These are phyloP conservation scores for Homalodisca vitripennis DNA, from an alignment of 1,140 invertebrate species.

Conservation along the genomic window DNA sequence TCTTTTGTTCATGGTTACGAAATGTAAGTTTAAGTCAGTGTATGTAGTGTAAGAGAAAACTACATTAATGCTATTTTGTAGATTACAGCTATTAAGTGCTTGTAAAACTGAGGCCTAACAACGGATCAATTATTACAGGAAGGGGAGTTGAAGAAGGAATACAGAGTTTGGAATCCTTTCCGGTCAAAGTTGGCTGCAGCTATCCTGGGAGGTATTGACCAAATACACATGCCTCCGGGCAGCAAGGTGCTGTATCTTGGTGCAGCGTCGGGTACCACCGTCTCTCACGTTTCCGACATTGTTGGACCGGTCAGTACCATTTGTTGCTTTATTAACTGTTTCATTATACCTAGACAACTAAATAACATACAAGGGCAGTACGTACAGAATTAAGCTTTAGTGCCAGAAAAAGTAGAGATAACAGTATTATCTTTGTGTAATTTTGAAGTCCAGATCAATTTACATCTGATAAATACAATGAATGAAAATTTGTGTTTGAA, in stretches of 20 bases:
- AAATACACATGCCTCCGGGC: slow-evolving; percentile 96
- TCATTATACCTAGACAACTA: too few relatives aligned
- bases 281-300: slow-evolving; percentile 98
- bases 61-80: background rate
- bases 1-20: too few relatives aligned
- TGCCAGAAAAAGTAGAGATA: too few relatives aligned
- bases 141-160: slow-evolving; percentile 89
- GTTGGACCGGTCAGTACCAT: slow-evolving; percentile 84
- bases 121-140: slow-evolving; percentile 52
- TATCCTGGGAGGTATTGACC: slow-evolving; percentile 94
- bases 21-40: too few relatives aligned
- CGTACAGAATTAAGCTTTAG: too few relatives aligned
- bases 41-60: background rate
- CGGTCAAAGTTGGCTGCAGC: slow-evolving; percentile 97
- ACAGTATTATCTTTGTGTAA: too few relatives aligned
- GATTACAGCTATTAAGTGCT: too few relatives aligned
- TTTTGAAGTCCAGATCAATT: too few relatives aligned
- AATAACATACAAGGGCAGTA: too few relatives aligned
- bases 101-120: slow-evolving; percentile 7
- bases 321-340: too few relatives aligned
- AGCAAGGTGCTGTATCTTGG: slow-evolving; percentile 97
- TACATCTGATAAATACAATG: too few relatives aligned
- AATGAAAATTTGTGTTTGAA: too few relatives aligned
- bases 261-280: slow-evolving; percentile 97
- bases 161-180: slow-evolving; percentile 99